These are phyloP conservation scores for Enoplosus armatus DNA, from an alignment of 2,797 vertebrate species.

Conservation along the genomic window DNA sequence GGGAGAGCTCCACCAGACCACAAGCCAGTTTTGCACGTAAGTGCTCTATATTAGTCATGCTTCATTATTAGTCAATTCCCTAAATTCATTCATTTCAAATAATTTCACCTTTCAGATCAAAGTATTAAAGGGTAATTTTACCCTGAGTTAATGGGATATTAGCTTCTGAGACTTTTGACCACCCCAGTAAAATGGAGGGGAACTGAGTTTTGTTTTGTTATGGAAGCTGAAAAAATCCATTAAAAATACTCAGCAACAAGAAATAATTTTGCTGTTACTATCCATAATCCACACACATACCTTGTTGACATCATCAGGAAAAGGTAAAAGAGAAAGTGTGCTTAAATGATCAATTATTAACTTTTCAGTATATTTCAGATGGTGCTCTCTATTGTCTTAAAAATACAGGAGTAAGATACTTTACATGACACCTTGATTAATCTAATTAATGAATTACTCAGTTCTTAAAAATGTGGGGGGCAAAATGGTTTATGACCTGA, in stretches of 20 bases:
- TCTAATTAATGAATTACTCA: background rate
- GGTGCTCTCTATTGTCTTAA: background rate
- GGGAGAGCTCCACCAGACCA: slow-evolving; percentile 88
- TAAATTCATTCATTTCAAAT: slow-evolving; percentile 21
- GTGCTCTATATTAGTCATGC: slow-evolving; percentile 65
- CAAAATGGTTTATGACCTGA: background rate
- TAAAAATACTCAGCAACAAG: background rate
- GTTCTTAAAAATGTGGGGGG: background rate
- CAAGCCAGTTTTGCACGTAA: slow-evolving; percentile 91
- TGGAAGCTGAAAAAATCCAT: background rate
- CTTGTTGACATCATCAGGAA: background rate
- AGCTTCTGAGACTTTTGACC: background rate
- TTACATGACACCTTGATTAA: background rate
- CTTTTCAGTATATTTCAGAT: background rate
- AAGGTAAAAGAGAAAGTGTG: background rate
- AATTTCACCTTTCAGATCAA: slow-evolving; percentile 24
- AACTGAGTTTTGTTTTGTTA: background rate
- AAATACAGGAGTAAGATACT: background rate
- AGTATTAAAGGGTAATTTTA: slow-evolving; percentile 15
- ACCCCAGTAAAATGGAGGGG: background rate
- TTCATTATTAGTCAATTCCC: slow-evolving; percentile 14
- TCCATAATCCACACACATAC: background rate
- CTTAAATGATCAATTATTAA: background rate
- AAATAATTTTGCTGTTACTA: background rate
- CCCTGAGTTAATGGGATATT: slow-evolving; percentile 26